phyloP scores from a whole-genome alignment of 2,113 vertebrate genomes.

The Neoarius graeffei region DNA sequence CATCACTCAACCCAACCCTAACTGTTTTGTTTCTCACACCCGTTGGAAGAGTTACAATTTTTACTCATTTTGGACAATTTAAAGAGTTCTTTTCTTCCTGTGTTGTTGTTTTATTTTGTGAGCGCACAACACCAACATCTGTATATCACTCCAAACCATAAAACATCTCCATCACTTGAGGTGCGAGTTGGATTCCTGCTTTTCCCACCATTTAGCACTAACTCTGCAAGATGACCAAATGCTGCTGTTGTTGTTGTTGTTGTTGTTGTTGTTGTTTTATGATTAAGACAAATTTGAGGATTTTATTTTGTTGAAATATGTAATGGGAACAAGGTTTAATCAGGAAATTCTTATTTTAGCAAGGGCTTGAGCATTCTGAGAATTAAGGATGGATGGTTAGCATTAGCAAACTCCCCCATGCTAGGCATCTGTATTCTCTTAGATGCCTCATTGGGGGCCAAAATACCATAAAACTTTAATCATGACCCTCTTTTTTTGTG shows the following conservation, averaged over 20 bases:
- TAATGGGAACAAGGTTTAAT: not conserved
- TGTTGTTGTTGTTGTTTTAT: not conserved
- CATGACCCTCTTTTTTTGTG: slow-evolving; percentile 41
- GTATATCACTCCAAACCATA: not conserved
- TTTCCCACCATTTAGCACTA: not conserved
- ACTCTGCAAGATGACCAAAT: not conserved
- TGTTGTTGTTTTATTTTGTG: not conserved
- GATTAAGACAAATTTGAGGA: not conserved
- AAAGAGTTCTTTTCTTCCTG: not conserved
- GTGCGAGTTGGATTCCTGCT: not conserved
- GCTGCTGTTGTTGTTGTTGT: not conserved
- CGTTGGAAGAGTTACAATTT: slow-evolving; percentile 3
- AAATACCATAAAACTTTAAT: slow-evolving; percentile 55
- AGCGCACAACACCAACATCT: not conserved
- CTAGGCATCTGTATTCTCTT: slow-evolving; percentile 56
- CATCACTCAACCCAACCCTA: not conserved
- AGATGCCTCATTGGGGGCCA: slow-evolving; percentile 51
- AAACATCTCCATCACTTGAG: not conserved
- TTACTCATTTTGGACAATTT: not conserved
- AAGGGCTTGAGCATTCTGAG: slow-evolving; percentile 17
- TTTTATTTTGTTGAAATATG: not conserved
- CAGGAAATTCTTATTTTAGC: not conserved
- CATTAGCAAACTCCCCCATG: slow-evolving; percentile 36
- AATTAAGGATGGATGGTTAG: slow-evolving; percentile 41
- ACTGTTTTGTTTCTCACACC: not conserved